phyloP scores from a whole-genome alignment of 1,140 invertebrate genomes.

The Ruditapes philippinarum region DNA sequence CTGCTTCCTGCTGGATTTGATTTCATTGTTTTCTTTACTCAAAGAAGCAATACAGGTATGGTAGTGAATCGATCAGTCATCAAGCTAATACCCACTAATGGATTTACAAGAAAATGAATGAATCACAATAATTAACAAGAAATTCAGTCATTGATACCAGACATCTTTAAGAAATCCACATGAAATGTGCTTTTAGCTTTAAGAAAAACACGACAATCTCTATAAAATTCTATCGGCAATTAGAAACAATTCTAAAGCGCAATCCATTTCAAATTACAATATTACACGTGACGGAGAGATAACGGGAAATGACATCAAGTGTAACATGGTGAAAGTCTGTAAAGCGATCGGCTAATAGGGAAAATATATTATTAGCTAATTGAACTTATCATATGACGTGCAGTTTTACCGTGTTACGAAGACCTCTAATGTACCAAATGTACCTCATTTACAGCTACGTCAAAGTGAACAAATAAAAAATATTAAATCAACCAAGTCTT shows the following conservation, averaged over 20 bases:
- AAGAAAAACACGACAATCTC: conserved; percentile 11
- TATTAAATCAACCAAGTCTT: too few species aligned
- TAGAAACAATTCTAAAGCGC: conserved; percentile 34
- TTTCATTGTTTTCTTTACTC: not conserved
- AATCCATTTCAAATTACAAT: conserved; percentile 45
- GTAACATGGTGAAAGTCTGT: conserved; percentile 30
- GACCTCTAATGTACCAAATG: too few species aligned
- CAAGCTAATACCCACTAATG: conserved; percentile 59
- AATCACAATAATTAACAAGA: conserved; percentile 62
- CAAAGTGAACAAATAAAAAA: too few species aligned
- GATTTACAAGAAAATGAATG: conserved; percentile 47
- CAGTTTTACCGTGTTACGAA: too few species aligned
- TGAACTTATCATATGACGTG: too few species aligned
- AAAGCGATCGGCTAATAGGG: not conserved
- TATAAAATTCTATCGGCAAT: conserved; percentile 34
- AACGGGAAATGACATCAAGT: conserved; percentile 19
- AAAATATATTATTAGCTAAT: not conserved
- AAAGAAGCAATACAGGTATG: conserved; percentile 48
- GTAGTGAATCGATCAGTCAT: conserved; percentile 50
- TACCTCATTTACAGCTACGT: too few species aligned
- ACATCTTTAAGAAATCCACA: conserved; percentile 40
- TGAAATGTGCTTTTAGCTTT: conserved; percentile 60
- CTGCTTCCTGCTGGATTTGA: not conserved
- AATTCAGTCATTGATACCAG: conserved; percentile 29
- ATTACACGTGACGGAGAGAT: conserved; percentile 38